Percentiles rank a stretch among this genome's conserved stretches.
These are phyloP conservation scores for Tortrix viridana DNA, from an alignment of 2,888 invertebrate genomes.

Conservation along the genomic window DNA sequence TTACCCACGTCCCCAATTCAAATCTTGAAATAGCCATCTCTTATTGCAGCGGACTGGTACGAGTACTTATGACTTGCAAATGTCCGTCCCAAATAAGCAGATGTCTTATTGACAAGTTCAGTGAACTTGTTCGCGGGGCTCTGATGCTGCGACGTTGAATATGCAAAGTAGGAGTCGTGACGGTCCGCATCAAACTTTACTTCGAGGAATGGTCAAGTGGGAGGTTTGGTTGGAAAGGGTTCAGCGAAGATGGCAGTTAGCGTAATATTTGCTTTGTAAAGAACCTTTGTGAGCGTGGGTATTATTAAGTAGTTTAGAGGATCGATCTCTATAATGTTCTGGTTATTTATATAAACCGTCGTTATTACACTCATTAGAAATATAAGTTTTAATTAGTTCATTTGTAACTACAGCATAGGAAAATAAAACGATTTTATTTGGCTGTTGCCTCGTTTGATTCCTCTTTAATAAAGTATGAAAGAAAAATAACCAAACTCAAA, in stretches of 20 bases:
- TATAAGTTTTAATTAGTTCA: too few relatives aligned
- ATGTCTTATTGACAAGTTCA: constrained; percentile 69
- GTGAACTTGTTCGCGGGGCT: constrained; percentile 56
- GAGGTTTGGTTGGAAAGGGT: constrained; percentile 18
- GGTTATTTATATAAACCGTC: too few relatives aligned
- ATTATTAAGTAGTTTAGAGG: too few relatives aligned
- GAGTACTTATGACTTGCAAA: constrained; percentile 66
- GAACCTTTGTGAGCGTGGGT: too few relatives aligned
- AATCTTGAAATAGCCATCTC: constrained; percentile 43
- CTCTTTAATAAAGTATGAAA: background rate
- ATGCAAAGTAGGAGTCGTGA: constrained; percentile 58
- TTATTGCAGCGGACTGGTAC: constrained; percentile 45
- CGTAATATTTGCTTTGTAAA: background rate
- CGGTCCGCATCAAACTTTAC: constrained; percentile 51
- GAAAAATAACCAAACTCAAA: background rate
- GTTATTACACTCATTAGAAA: too few relatives aligned
- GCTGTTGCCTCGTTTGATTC: too few relatives aligned
- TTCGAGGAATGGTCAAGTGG: constrained; percentile 30
- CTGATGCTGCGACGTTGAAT: constrained; percentile 54
- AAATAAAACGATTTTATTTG: too few relatives aligned
- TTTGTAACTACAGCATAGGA: too few relatives aligned
- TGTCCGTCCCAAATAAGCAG: constrained; percentile 67
- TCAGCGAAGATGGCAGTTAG: constrained; percentile 7
- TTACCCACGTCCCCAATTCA: constrained; percentile 44
- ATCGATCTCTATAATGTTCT: too few relatives aligned